phyloP scores from a whole-genome alignment of 2,888 invertebrate genomes.

The Chesias legatella region DNA sequence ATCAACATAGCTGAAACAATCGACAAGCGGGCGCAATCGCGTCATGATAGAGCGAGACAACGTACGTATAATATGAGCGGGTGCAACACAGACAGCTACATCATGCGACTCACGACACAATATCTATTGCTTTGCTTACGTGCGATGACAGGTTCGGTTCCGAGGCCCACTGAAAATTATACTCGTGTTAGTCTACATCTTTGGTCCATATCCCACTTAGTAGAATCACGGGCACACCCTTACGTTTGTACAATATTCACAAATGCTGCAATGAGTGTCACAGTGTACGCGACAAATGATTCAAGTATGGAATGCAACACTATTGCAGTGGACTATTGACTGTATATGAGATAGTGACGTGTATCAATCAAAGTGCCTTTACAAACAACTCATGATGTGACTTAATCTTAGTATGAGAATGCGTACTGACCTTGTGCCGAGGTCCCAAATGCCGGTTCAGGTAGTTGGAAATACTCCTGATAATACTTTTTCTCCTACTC shows the following conservation, averaged over 20 bases:
- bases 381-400: slow-evolving; percentile 6
- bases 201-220: slow-evolving; percentile 22
- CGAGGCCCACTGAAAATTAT: slow-evolving; percentile 77
- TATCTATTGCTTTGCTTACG: slow-evolving; percentile 69
- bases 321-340: no score
- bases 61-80: slow-evolving; percentile 54
- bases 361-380: slow-evolving; percentile 6
- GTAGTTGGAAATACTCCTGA: slow-evolving; percentile 91
- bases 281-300: slow-evolving; percentile 5
- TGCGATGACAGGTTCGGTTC: slow-evolving; percentile 73
- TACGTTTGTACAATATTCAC: slow-evolving; percentile 45
- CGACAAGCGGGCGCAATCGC: slow-evolving; percentile 30
- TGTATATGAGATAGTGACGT: neutral
- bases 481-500: slow-evolving; percentile 89
- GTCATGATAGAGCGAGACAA: slow-evolving; percentile 53
- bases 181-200: slow-evolving; percentile 67
- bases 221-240: slow-evolving; percentile 23
- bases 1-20: slow-evolving; percentile 25
- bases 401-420: slow-evolving; percentile 2
- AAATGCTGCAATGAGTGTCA: slow-evolving; percentile 23
- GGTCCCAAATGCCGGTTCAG: slow-evolving; percentile 87
- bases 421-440: slow-evolving; percentile 76
- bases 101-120: slow-evolving; percentile 75
- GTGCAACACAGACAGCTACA: slow-evolving; percentile 60
- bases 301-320: slow-evolving; percentile 18